Conservation (phyloP, 1,140 invertebrate species). For the Lanistes nyassanus region DNA sequence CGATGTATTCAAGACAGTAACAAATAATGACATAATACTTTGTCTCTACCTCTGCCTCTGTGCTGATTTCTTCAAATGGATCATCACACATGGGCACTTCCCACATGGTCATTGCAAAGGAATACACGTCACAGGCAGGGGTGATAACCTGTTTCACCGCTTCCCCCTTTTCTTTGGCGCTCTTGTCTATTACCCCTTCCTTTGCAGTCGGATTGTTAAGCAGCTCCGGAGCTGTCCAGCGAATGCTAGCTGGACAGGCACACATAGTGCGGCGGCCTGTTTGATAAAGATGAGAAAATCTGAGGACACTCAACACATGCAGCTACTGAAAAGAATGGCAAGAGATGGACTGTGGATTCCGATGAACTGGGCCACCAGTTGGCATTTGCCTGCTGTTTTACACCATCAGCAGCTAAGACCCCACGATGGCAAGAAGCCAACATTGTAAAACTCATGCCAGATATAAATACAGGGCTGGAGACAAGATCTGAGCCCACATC, state of each 20-base stretch:
- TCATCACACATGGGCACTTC: conserved; percentile 88
- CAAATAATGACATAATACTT: neutral
- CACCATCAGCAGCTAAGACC: no score
- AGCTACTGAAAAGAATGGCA: no score
- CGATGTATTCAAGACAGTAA: neutral
- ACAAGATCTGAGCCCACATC: no score
- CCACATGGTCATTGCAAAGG: conserved; percentile 94
- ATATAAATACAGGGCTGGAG: no score
- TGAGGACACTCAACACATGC: neutral
- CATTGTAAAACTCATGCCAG: no score
- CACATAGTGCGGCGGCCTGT: conserved; percentile 57
- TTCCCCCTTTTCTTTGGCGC: neutral
- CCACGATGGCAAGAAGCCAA: no score
- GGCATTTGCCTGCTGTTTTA: no score
- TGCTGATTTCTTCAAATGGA: conserved; percentile 59
- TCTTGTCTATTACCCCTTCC: neutral
- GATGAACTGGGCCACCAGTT: no score
- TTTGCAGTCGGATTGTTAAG: conserved; percentile 46
- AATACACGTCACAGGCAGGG: conserved; percentile 91
- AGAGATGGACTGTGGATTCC: no score
- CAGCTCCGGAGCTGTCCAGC: conserved; percentile 63
- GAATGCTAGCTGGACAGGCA: conserved; percentile 57
- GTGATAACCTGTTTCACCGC: conserved; percentile 72
- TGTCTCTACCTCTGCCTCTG: conserved; percentile 53
- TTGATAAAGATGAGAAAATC: neutral